These are phyloP conservation scores for Hyppa rectilinea DNA, from an alignment of 2,888 invertebrate species.

Conservation along the genomic window DNA sequence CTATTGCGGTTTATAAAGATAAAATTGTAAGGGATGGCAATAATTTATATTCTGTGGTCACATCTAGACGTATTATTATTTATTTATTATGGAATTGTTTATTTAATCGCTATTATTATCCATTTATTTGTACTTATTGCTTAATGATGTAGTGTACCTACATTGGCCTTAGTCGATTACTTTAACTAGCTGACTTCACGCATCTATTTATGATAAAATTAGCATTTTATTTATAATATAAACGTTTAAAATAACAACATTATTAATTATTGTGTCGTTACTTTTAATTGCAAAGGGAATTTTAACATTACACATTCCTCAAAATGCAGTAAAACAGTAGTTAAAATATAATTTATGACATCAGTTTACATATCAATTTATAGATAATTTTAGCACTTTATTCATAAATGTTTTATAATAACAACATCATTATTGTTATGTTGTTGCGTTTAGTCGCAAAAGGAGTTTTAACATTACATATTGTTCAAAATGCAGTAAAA, in stretches of 20 bases:
- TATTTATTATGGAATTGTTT: neutral
- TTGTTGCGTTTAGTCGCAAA: neutral
- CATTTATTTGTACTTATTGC: neutral
- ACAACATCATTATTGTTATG: neutral
- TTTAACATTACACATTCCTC: neutral
- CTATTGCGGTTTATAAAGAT: neutral
- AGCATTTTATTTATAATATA: neutral
- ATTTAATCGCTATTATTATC: neutral
- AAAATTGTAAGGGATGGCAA: neutral
- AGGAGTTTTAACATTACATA: neutral
- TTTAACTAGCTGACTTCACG: neutral
- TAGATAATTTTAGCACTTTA: no score
- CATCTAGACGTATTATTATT: neutral
- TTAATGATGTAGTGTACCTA: neutral
- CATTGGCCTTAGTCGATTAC: constrained; percentile 3
- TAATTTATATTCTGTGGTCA: neutral
- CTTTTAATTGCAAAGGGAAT: constrained; percentile 1
- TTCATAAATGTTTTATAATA: neutral
- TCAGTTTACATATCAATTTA: constrained; percentile 4
- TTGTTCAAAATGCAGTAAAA: neutral
- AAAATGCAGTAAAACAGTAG: neutral
- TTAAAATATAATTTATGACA: constrained; percentile 12
- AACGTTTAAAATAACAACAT: neutral
- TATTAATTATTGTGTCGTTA: neutral
- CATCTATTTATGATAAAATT: neutral